Percentiles rank a stretch among this genome's conserved stretches.
Evolutionary conservation across 2,113 vertebrate genomes (phyloP).

Genomic region (Megaleporinus macrocephalus): DNA sequence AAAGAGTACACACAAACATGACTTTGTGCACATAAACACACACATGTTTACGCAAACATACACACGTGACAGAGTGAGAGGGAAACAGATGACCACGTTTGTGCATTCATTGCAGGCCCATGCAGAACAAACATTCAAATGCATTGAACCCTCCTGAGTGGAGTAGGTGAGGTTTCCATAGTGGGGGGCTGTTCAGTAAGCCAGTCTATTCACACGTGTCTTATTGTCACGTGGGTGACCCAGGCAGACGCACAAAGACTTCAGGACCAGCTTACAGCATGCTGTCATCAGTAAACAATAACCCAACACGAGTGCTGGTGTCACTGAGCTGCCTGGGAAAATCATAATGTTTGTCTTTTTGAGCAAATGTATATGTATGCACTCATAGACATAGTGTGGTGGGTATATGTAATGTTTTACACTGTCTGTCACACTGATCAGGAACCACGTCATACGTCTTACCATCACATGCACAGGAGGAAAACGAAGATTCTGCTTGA

Average conservation of each 20-base stretch:
- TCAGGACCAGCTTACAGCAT: slow-evolving; percentile 17
- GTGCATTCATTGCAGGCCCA: not conserved
- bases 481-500: too few species aligned
- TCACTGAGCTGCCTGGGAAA: not conserved
- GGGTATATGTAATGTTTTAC: not conserved
- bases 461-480: too few species aligned
- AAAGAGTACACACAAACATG: not conserved
- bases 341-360: slow-evolving; percentile 29
- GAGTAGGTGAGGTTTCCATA: not conserved
- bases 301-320: slow-evolving; percentile 5
- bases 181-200: not conserved
- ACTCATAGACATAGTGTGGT: not conserved
- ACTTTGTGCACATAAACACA: not conserved
- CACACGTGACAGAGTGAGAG: not conserved
- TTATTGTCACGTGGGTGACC: slow-evolving; percentile 17
- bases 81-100: not conserved
- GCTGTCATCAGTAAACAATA: slow-evolving; percentile 30
- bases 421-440: not conserved
- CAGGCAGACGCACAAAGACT: not conserved
- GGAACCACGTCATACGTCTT: too few species aligned
- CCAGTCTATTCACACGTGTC: slow-evolving; percentile 18
- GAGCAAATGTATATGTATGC: not conserved
- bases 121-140: slow-evolving; percentile 14
- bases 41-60: not conserved
- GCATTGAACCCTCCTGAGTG: slow-evolving; percentile 19